Conservation (phyloP, 2,888 invertebrate species). For the Gisinianus flammeolus region DNA sequence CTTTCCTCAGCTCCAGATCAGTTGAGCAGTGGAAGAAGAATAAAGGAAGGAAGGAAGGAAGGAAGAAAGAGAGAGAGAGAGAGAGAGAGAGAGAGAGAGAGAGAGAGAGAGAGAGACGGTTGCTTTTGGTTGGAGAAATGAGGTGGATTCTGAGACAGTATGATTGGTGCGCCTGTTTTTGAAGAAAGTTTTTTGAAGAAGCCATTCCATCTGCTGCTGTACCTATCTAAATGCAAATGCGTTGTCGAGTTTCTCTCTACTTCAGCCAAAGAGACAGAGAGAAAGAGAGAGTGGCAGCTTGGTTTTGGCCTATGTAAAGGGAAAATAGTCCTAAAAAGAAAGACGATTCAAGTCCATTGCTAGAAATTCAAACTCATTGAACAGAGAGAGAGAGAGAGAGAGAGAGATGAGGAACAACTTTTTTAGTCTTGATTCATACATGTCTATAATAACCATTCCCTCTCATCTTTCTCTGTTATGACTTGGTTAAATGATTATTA, state of each 20-base stretch:
- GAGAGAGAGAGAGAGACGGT: not conserved
- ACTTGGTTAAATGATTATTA: no score
- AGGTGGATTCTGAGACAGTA: slow-evolving; percentile 27
- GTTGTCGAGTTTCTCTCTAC: slow-evolving; percentile 2
- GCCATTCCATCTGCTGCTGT: slow-evolving; percentile 32
- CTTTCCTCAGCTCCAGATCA: not conserved
- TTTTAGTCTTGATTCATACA: no score
- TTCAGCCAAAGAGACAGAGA: no score
- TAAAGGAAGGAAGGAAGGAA: not conserved
- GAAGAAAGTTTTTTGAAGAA: slow-evolving; percentile 34
- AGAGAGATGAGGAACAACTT: not conserved
- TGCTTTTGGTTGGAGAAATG: not conserved
- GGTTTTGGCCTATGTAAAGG: not conserved
- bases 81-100: not conserved
- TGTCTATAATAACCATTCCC: no score
- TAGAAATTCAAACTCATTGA: not conserved
- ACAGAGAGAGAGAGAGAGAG: not conserved
- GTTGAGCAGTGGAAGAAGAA: not conserved
- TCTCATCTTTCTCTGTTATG: no score
- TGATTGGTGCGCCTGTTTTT: slow-evolving; percentile 34
- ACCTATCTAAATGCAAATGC: slow-evolving; percentile 34
- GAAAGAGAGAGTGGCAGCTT: slow-evolving; percentile 11
- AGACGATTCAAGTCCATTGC: not conserved
- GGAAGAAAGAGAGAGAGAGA: not conserved
- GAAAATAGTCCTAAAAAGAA: not conserved